Percentiles rank a stretch among this genome's conserved stretches.
phyloP scores from a whole-genome alignment of 2,113 vertebrate species.

The Stercorarius parasiticus region DNA sequence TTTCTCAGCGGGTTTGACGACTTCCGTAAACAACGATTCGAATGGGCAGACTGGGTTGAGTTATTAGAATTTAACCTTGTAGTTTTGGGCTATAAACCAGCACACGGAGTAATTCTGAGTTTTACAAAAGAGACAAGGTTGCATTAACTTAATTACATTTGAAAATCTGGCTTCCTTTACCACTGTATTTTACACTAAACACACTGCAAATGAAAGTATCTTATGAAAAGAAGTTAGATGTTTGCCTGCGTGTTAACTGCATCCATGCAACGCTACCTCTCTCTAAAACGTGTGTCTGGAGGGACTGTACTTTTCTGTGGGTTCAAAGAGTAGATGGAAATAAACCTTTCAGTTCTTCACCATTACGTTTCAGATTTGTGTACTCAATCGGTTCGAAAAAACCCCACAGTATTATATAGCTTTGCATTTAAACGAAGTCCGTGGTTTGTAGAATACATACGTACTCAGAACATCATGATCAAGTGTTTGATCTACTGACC shows the following conservation, averaged over 20 bases:
- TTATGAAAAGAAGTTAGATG: not conserved
- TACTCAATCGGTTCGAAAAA: not conserved
- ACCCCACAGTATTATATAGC: too few species aligned
- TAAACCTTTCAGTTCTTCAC: not conserved
- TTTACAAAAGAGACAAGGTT: not conserved
- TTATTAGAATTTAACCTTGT: not conserved
- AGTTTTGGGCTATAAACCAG: not conserved
- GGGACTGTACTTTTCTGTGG: not conserved
- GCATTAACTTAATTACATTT: not conserved
- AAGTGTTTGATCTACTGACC: not conserved
- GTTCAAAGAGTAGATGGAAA: not conserved
- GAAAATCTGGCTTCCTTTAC: not conserved
- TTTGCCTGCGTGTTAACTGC: not conserved
- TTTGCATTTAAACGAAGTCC: not conserved
- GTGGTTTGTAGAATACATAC: not conserved
- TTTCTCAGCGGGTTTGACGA: not conserved
- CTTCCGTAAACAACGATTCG: not conserved
- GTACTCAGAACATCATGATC: too few species aligned
- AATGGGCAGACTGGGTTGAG: not conserved
- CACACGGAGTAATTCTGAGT: accelerated
- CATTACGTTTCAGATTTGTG: not conserved
- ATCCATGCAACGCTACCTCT: accelerated
- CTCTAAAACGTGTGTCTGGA: not conserved
- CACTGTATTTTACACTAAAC: not conserved
- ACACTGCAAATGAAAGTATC: not conserved